Percentiles rank a stretch among this genome's conserved stretches.
Conservation (phyloP, 2,797 vertebrate species). For the Platalea minor region DNA sequence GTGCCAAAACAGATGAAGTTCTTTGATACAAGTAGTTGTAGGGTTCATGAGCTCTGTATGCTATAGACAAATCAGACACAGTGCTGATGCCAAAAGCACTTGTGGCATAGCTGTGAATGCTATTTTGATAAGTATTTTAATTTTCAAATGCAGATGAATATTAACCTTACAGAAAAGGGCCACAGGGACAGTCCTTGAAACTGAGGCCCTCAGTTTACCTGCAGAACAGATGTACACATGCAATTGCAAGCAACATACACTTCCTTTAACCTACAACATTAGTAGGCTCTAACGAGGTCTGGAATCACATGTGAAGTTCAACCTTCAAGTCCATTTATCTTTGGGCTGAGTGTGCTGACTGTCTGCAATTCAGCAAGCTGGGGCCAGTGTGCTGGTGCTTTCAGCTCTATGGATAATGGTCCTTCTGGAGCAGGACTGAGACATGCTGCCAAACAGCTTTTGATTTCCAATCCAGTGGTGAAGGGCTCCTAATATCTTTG, state of each 20-base stretch:
- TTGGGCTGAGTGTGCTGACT: neutral
- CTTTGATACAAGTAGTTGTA: conserved; percentile 1
- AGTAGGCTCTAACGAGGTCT: neutral
- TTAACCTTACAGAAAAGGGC: neutral
- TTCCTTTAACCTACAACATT: neutral
- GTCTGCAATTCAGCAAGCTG: neutral
- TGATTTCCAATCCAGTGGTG: neutral
- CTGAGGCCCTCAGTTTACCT: neutral
- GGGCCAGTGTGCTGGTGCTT: neutral
- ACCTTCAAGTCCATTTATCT: neutral
- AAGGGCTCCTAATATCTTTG: neutral
- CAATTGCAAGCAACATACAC: neutral
- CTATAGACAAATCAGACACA: neutral
- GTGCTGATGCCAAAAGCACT: neutral
- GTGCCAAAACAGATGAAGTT: neutral
- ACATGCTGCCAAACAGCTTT: neutral
- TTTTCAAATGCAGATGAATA: neutral
- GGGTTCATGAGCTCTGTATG: neutral
- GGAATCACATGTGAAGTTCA: neutral
- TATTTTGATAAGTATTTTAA: neutral
- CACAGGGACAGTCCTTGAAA: neutral
- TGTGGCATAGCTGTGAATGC: neutral
- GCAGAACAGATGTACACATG: neutral
- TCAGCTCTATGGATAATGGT: neutral
- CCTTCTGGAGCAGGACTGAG: neutral